phyloP scores from a whole-genome alignment of 2,113 vertebrate species.

The Sialia sialis region DNA sequence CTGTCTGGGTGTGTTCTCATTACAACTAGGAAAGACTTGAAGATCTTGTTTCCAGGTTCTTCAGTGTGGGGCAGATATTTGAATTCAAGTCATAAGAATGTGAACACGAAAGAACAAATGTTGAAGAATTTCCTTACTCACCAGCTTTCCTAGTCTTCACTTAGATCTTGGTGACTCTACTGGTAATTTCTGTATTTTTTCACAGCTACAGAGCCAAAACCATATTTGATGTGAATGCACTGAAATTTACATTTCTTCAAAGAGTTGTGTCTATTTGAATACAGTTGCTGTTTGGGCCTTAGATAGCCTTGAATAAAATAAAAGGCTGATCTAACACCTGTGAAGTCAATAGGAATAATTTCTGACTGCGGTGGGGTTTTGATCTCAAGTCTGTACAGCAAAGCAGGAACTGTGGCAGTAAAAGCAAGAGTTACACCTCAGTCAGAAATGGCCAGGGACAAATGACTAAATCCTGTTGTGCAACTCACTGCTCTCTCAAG shows the following conservation, averaged over 20 bases:
- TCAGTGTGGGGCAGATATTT: neutral
- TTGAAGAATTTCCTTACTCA: neutral
- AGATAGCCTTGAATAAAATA: neutral
- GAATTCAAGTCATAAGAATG: conserved; percentile 26
- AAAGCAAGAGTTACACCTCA: neutral
- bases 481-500: neutral
- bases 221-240: neutral
- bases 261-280: neutral
- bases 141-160: neutral
- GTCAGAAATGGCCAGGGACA: neutral
- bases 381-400: neutral
- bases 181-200: neutral
- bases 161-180: neutral
- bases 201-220: neutral
- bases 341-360: neutral
- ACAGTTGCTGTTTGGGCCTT: neutral
- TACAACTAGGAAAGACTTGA: conserved; percentile 41
- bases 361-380: neutral
- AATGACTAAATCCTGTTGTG: neutral
- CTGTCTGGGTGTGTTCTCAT: conserved; percentile 39
- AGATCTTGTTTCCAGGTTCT: conserved; percentile 52
- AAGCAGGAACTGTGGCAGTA: neutral
- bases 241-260: neutral
- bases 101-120: neutral
- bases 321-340: neutral